Percentiles rank a stretch among this genome's conserved stretches.
Evolutionary conservation across 2,797 vertebrate genomes (phyloP).

Genomic region (Cyprinella venusta): DNA sequence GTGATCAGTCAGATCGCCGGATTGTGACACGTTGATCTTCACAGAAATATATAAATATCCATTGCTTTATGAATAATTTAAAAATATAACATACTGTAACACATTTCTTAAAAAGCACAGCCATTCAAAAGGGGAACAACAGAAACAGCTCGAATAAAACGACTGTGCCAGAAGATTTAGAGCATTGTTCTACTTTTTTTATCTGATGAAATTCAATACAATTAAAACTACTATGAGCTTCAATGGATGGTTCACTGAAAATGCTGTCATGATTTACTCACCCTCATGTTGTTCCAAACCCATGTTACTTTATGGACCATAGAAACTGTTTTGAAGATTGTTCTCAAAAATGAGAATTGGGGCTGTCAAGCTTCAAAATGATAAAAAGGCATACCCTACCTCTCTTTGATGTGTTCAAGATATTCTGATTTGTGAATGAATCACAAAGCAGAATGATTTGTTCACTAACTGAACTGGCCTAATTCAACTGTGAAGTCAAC

Average conservation of each 20-base stretch:
- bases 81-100: neutral
- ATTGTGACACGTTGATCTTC: slow-evolving; percentile 23
- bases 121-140: neutral
- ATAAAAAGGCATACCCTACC: neutral
- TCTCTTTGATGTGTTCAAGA: neutral
- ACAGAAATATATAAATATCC: neutral
- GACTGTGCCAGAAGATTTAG: neutral
- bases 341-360: neutral
- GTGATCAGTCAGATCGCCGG: slow-evolving; percentile 65
- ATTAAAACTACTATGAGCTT: neutral
- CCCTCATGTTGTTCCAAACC: neutral
- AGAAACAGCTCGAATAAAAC: neutral
- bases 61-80: neutral
- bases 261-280: neutral
- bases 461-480: neutral
- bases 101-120: neutral
- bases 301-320: neutral
- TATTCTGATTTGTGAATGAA: neutral
- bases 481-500: neutral
- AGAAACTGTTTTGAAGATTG: neutral
- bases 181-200: neutral
- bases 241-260: neutral
- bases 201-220: neutral
- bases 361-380: neutral
- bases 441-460: neutral